phyloP scores from a whole-genome alignment of 2,113 vertebrate genomes.

The Apteryx mantelli region DNA sequence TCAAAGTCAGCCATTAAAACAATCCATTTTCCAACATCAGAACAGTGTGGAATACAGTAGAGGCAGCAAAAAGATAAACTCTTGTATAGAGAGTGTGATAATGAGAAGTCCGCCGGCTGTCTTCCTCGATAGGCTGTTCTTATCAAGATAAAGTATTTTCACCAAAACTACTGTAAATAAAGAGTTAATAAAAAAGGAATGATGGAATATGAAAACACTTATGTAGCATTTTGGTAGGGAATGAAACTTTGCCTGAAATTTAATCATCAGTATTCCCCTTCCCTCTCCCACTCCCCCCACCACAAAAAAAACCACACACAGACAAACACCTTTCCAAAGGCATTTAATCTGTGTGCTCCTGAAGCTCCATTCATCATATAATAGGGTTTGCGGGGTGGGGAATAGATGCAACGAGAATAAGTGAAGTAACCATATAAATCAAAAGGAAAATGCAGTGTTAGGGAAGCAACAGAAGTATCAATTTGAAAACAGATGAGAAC shows the following conservation, averaged over 20 bases:
- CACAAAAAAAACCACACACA: neutral
- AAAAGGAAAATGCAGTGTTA: neutral
- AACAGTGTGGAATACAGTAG: conserved; percentile 48
- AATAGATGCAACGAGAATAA: neutral
- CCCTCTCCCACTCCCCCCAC: no score
- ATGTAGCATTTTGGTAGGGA: conserved; percentile 31
- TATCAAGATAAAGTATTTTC: conserved; percentile 72
- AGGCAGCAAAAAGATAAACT: conserved; percentile 61
- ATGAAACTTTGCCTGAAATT: neutral
- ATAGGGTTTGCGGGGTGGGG: neutral
- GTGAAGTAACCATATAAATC: neutral
- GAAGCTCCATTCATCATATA: neutral
- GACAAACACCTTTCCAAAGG: neutral
- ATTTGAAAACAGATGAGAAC: neutral
- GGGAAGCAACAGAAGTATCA: neutral
- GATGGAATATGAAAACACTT: neutral
- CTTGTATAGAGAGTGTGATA: neutral
- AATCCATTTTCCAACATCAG: conserved; percentile 51
- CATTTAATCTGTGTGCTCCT: neutral
- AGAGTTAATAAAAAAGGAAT: conserved; percentile 20
- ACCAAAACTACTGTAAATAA: conserved; percentile 21
- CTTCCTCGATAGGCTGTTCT: conserved; percentile 66
- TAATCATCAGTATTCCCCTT: neutral
- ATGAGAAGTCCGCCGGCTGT: conserved; percentile 47
- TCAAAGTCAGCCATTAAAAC: conserved; percentile 68